These are phyloP conservation scores for Rosalia funebris DNA, from an alignment of 2,888 invertebrate genomes.

Conservation along the genomic window DNA sequence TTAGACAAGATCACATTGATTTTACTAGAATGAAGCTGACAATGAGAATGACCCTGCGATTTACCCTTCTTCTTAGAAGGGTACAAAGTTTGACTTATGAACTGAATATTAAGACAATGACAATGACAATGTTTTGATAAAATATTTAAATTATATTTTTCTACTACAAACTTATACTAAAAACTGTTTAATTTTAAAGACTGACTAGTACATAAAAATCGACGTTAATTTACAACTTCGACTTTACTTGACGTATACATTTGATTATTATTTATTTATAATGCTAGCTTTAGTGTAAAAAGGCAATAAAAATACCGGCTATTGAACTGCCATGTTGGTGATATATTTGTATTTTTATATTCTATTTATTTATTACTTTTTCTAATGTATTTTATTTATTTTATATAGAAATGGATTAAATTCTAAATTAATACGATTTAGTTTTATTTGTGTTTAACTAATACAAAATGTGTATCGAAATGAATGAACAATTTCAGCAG, in stretches of 20 bases:
- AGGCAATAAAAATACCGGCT: constrained; percentile 18
- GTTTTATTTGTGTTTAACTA: constrained; percentile 1
- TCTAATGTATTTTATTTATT: constrained; percentile 23
- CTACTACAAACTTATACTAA: too few species aligned
- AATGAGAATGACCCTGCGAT: background rate
- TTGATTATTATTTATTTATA: constrained; percentile 20
- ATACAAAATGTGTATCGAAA: background rate
- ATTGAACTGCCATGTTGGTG: constrained; percentile 24
- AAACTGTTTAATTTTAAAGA: too few species aligned
- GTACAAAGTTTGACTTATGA: too few species aligned
- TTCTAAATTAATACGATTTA: constrained; percentile 4
- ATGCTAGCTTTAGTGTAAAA: constrained; percentile 14
- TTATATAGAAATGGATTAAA: constrained; percentile 12
- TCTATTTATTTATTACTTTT: constrained; percentile 21
- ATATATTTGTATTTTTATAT: constrained; percentile 27
- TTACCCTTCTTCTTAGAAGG: too few species aligned
- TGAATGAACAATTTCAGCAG: background rate
- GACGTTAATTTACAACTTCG: background rate
- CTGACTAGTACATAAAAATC: too few species aligned
- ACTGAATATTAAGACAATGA: too few species aligned
- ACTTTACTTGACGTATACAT: background rate
- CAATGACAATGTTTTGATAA: too few species aligned
- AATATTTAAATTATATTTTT: too few species aligned
- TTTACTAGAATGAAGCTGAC: background rate
- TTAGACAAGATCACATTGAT: background rate